phyloP scores from a whole-genome alignment of 2,113 vertebrate genomes.

The Mohoua ochrocephala region DNA sequence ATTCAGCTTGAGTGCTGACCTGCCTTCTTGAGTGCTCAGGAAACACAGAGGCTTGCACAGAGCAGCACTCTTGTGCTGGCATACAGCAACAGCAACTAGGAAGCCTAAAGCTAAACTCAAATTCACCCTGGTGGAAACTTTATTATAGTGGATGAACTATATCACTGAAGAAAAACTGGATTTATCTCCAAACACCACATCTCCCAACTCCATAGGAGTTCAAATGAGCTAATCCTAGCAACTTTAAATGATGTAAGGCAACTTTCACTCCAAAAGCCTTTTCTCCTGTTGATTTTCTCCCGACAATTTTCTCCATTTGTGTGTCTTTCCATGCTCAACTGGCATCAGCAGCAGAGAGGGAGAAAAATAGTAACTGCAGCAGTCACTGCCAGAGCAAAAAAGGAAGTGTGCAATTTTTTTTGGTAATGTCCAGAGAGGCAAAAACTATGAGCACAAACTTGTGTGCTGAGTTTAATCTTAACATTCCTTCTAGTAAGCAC shows the following conservation, averaged over 20 bases:
- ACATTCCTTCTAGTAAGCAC: not conserved
- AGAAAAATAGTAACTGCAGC: not conserved
- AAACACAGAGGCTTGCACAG: not conserved
- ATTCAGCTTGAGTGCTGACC: not conserved
- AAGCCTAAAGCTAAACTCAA: not conserved
- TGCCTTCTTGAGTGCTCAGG: not conserved
- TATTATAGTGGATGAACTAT: not conserved
- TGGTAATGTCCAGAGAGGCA: not conserved
- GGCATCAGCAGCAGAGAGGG: not conserved
- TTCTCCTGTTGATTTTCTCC: not conserved
- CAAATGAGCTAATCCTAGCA: not conserved
- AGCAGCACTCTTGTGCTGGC: not conserved
- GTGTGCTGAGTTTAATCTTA: not conserved
- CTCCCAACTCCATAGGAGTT: not conserved
- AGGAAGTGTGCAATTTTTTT: not conserved
- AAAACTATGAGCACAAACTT: not conserved
- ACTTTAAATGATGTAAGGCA: not conserved
- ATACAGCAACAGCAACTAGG: not conserved
- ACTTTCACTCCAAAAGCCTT: not conserved
- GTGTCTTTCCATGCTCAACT: conserved; percentile 1
- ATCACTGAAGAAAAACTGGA: not conserved
- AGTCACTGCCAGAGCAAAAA: not conserved
- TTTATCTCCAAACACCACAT: not conserved
- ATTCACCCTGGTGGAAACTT: not conserved
- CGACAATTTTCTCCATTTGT: not conserved